These are phyloP conservation scores for Diceros bicornis DNA, from an alignment of 2,797 vertebrate genomes.

Conservation along the genomic window DNA sequence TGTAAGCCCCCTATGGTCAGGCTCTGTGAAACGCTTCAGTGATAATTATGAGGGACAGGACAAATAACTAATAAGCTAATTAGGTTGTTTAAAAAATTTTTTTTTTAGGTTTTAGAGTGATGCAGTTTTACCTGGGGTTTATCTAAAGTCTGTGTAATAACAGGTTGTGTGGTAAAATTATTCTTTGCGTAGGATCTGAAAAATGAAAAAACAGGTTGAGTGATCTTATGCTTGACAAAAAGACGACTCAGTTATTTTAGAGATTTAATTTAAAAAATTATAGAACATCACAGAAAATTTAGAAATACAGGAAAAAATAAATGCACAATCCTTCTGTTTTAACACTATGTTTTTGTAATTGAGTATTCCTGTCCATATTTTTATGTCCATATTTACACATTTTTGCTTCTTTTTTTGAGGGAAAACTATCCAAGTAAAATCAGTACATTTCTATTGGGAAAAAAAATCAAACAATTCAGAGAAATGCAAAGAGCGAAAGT, in stretches of 20 bases:
- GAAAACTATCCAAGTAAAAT: slow-evolving; percentile 23
- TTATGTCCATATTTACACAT: neutral
- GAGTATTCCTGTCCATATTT: neutral
- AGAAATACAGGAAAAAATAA: neutral
- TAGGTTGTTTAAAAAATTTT: neutral
- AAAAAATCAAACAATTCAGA: neutral
- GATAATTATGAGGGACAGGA: neutral
- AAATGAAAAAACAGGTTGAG: slow-evolving; percentile 1
- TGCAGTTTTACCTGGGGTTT: neutral
- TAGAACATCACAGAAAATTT: neutral
- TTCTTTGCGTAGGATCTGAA: neutral
- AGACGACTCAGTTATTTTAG: neutral
- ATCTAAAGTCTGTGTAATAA: neutral
- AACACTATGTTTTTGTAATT: neutral
- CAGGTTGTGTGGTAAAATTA: slow-evolving; percentile 3
- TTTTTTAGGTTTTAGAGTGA: neutral
- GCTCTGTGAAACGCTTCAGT: neutral
- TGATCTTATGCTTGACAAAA: slow-evolving; percentile 25
- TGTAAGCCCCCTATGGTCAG: too few species aligned
- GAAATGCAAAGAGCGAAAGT: neutral
- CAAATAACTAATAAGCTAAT: neutral
- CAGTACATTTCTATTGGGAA: neutral
- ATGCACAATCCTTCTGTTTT: neutral
- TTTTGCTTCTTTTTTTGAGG: neutral
- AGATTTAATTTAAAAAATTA: neutral